Base-by-base conservation (phyloP, 2,113 vertebrate species). In the Hydropotes inermis region DNA sequence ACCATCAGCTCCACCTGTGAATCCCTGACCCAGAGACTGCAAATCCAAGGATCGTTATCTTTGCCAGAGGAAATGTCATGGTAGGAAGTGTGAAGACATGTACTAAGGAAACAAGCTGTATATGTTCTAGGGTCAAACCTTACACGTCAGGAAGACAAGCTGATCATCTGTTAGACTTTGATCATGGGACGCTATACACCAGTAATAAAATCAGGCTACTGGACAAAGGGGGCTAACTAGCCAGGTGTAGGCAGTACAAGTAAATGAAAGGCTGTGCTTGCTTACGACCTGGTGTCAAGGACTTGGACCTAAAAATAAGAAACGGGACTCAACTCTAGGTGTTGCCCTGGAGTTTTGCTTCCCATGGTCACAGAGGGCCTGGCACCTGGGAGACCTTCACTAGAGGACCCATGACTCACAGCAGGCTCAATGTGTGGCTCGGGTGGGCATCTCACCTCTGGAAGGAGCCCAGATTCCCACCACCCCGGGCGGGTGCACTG, bases 401-500 rank as follows among this genome's bases (percentile, higher is more conserved):
- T 25, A 47, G 57, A 10, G 21, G 50, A 39, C 58, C 1, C 2
- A 1, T 67, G 39, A 17, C 28, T 15, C 8, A 36, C 30, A 28
- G 54, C 88, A 33, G 33, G 58, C 19, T 61, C 3, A 23, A 39
- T 16, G 47, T 33, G 2, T 28, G 50, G 39, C 23, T 9, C 9
- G 0, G 14, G 16, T 6, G 55, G 30, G 52, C 33, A 2, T 33
- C 47, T 14, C 6, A 50, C 47, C 55, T 50, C 25, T 3, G 7
- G 55, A 15, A 25, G 7, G 64, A 14, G 21, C 11, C 76, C 10
- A 7, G 25, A 33, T 47, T 19, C 30, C 74, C 13, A 6, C 0
- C 2, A 19, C 13, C 33, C 74, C 2, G 1, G 54, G 5, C 0
- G 28, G 93, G 14, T 3, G 5, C 1, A 5, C 45, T 6, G 3